These are phyloP conservation scores for Melinaea marsaeus DNA, from an alignment of 2,888 invertebrate genomes.

Conservation along the genomic window DNA sequence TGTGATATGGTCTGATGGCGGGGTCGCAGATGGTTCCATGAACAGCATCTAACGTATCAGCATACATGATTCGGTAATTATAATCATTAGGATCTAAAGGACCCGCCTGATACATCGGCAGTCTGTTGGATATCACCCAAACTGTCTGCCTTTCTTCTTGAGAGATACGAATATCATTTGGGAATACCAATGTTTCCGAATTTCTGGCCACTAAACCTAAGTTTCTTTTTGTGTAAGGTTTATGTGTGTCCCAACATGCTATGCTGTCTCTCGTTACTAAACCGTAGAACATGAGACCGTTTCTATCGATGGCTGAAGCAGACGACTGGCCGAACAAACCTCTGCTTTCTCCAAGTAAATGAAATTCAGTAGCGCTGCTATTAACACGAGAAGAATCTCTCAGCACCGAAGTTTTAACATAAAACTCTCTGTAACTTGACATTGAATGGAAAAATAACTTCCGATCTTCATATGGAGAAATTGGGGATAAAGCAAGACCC, in stretches of 20 bases:
- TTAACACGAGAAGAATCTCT: constrained; percentile 73
- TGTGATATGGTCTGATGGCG: constrained; percentile 32
- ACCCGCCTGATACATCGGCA: constrained; percentile 85
- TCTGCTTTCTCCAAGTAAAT: constrained; percentile 70
- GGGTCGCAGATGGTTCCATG: constrained; percentile 85
- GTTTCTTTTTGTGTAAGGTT: constrained; percentile 81
- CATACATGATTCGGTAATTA: constrained; percentile 86
- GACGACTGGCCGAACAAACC: constrained; percentile 83
- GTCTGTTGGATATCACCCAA: constrained; percentile 86
- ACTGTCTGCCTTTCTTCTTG: constrained; percentile 81
- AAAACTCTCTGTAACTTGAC: constrained; percentile 89
- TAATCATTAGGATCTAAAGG: constrained; percentile 79
- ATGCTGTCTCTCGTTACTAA: constrained; percentile 85
- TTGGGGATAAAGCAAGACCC: constrained; percentile 83
- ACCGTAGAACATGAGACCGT: constrained; percentile 88
- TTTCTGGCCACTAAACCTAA: constrained; percentile 80
- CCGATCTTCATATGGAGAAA: constrained; percentile 73
- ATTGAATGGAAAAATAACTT: constrained; percentile 88
- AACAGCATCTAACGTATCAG: constrained; percentile 80
- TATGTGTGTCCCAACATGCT: constrained; percentile 88
- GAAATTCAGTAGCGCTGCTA: constrained; percentile 54
- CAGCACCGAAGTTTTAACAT: constrained; percentile 81
- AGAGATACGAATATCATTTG: constrained; percentile 89
- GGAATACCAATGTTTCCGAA: constrained; percentile 83
- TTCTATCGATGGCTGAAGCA: constrained; percentile 83